Percentiles rank a stretch among this genome's conserved stretches.
phyloP scores from a whole-genome alignment of 2,797 vertebrate species.

The Chrosomus eos region DNA sequence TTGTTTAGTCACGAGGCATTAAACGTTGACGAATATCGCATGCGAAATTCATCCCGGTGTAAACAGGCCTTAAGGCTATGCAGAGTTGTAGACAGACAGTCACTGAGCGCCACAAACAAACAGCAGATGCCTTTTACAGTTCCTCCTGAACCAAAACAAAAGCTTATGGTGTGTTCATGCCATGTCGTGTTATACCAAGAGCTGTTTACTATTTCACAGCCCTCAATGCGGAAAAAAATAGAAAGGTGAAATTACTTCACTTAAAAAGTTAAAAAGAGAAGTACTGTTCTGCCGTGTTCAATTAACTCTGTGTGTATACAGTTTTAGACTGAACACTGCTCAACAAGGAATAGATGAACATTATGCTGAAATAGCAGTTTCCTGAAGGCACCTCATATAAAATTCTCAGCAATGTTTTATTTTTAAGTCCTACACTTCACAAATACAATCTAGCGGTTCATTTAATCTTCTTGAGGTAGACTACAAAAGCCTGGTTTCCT shows the following conservation, averaged over 20 bases:
- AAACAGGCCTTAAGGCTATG: too few species aligned
- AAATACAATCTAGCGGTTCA: constrained; percentile 1
- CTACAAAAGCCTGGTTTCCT: neutral
- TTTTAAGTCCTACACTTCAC: neutral
- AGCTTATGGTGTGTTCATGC: too few species aligned
- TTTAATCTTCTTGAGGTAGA: neutral
- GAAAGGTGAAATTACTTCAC: neutral
- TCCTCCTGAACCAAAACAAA: too few species aligned
- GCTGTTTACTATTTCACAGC: neutral
- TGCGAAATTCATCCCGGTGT: too few species aligned
- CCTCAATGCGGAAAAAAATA: neutral
- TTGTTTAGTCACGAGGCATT: too few species aligned
- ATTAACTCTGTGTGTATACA: neutral
- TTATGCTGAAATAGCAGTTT: constrained; percentile 6
- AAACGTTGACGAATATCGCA: too few species aligned
- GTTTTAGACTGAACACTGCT: constrained; percentile 3
- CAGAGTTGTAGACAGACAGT: too few species aligned
- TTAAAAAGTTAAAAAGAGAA: neutral
- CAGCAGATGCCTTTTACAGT: too few species aligned
- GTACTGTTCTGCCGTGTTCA: neutral
- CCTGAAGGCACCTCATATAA: neutral
- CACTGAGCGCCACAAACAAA: too few species aligned
- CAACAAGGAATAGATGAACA: constrained; percentile 15
- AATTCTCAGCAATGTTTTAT: neutral
- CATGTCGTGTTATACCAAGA: neutral